Base-by-base conservation (phyloP, 2,888 invertebrate species). In the Tridacna gigas region DNA sequence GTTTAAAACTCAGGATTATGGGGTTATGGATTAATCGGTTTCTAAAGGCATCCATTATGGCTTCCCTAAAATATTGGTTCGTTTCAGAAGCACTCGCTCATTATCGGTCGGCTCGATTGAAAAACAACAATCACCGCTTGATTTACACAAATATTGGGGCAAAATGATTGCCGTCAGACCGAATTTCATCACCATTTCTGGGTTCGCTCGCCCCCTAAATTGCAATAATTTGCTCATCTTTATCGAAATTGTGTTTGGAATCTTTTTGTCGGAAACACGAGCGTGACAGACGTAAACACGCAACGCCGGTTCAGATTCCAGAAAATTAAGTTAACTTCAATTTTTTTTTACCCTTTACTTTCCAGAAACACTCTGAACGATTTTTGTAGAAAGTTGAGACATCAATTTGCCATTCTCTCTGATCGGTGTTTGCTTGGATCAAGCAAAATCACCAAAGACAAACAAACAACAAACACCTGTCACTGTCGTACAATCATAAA, bases 81-180 rank as follows among this genome's bases (percentile, higher is more conserved):
- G 79, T 48, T 78, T 80, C 77, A 74, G 77, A 82, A 78, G 78
- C 77, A 67, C 61, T 63, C 77, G 73, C 77, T 80, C 80, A 82
- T 82, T 86, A 79, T 77, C 76, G 80, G 74, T 65, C 77, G 51
- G 61, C 51, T 65, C 71, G 81, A 75, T 83, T 87, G 79, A 87
- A 84, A 81, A 65, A 77, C 74, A 69, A 63, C 82, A 86, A 84
- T 88, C 78, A 84, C 74, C 61, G 74, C 75, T 74, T 86, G 85
- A 86, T 88, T 86, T 88, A 86, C 88, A 86, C 84, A 86, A 88
- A 88, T 86, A 84, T 80, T 80, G 82, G 74, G 79, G 37, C 51
- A 60, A 79, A 79, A 74, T 76, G 79, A 79, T 86, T 84, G 84
- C 73, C 79, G 63, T 45, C 51, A 61, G 81, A 77, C 74, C 77